phyloP scores from a whole-genome alignment of 2,113 vertebrate species.

The Periophthalmodon schlosseri region DNA sequence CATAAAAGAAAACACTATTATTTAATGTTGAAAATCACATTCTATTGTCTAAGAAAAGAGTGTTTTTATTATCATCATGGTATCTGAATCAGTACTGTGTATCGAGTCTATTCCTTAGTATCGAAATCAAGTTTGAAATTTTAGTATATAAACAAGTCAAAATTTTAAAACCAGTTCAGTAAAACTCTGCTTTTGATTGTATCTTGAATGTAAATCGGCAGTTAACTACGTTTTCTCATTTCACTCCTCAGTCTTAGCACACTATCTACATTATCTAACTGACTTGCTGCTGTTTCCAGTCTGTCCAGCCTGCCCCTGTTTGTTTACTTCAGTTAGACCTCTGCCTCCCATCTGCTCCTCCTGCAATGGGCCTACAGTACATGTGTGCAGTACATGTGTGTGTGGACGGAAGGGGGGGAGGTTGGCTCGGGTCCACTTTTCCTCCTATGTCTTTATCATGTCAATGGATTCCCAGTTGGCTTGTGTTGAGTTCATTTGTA shows the following conservation, averaged over 20 bases:
- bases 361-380: neutral
- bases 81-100: no score
- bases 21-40: no score
- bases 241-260: neutral
- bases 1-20: no score
- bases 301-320: neutral
- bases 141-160: no score
- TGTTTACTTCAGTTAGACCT: conserved; percentile 11
- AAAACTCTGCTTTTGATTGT: neutral
- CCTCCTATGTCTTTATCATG: conserved; percentile 45
- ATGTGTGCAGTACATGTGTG: neutral
- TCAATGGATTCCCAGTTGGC: conserved; percentile 48
- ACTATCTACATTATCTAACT: neutral
- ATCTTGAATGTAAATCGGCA: neutral
- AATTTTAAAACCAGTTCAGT: no score
- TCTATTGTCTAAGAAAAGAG: no score
- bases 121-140: no score
- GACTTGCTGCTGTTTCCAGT: neutral
- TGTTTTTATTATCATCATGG: no score
- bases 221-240: neutral
- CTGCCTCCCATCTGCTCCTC: conserved; percentile 3
- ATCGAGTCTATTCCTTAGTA: no score
- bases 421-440: conserved; percentile 27
- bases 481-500: conserved; percentile 41
- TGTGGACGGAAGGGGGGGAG: conserved; percentile 14